Conservation (phyloP, 2,113 vertebrate genomes). For the Eolophus roseicapilla region DNA sequence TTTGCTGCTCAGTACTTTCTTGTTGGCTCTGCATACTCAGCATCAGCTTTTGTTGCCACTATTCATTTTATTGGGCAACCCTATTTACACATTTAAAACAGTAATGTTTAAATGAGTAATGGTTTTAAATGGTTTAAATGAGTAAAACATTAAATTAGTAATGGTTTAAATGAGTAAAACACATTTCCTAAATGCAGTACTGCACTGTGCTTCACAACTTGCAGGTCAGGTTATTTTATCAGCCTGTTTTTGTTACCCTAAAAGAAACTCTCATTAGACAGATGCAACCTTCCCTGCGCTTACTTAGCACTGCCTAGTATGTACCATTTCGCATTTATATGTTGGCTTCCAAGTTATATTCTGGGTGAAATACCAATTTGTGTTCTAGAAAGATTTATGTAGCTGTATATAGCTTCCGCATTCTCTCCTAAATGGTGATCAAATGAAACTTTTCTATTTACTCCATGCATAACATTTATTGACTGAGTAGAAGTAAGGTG, state of each 20-base stretch:
- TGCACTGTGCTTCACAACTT: not conserved
- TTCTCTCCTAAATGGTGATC: not conserved
- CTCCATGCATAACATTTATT: not conserved
- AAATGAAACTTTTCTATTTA: slow-evolving; percentile 7
- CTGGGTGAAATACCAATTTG: not conserved
- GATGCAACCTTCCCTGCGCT: not conserved
- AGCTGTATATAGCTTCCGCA: not conserved
- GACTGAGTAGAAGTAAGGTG: not conserved
- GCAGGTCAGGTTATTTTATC: not conserved
- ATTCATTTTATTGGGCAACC: not conserved
- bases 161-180: not conserved
- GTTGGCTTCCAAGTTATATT: not conserved
- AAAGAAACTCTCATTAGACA: not conserved
- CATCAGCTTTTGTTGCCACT: not conserved
- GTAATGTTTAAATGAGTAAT: not conserved
- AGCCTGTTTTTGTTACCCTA: not conserved
- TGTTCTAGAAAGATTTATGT: not conserved
- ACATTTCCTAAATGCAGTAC: not conserved
- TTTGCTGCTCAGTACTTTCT: not conserved
- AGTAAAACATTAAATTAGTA: not conserved
- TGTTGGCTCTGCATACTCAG: not conserved
- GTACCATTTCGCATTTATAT: not conserved
- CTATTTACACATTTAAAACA: not conserved
- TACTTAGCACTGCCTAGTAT: not conserved
- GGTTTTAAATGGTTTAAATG: not conserved